Conservation (phyloP, 2,797 vertebrate species). For the Sebastes oblongus region DNA sequence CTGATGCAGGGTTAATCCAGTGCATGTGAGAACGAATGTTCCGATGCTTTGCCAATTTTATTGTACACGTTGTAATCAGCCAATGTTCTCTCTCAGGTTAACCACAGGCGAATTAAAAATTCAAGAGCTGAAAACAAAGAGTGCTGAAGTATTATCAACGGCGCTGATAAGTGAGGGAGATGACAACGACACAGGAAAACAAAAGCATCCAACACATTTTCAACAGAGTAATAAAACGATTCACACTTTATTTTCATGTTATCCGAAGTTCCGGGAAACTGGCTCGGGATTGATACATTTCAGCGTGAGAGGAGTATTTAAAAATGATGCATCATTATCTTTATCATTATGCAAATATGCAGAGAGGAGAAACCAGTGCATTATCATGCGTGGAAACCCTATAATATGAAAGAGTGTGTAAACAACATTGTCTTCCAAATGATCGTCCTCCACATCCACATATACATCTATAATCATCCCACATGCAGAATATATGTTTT, state of each 20-base stretch:
- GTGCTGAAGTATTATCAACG: slow-evolving; percentile 17
- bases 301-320: neutral
- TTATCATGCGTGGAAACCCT: neutral
- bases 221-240: neutral
- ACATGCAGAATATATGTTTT: slow-evolving; percentile 1
- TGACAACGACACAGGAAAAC: slow-evolving; percentile 7
- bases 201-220: slow-evolving; percentile 13
- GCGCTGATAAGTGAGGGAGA: neutral
- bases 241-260: slow-evolving; percentile 1
- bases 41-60: neutral
- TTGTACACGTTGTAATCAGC: neutral
- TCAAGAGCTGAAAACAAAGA: slow-evolving; percentile 37
- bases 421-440: neutral
- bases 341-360: slow-evolving; percentile 14
- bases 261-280: neutral
- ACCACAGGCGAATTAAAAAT: slow-evolving; percentile 13
- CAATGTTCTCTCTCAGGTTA: neutral
- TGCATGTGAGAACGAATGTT: neutral
- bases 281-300: neutral
- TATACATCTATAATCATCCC: neutral
- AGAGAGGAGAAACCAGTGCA: neutral
- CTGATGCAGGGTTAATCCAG: slow-evolving; percentile 3
- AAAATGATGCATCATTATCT: slow-evolving; percentile 14
- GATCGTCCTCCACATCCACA: neutral
- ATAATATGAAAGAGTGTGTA: neutral